Evolutionary conservation across 2,113 vertebrate genomes (phyloP), one percentile per base, ranked within the genome.

Genomic region (Podarcis raffonei): DNA sequence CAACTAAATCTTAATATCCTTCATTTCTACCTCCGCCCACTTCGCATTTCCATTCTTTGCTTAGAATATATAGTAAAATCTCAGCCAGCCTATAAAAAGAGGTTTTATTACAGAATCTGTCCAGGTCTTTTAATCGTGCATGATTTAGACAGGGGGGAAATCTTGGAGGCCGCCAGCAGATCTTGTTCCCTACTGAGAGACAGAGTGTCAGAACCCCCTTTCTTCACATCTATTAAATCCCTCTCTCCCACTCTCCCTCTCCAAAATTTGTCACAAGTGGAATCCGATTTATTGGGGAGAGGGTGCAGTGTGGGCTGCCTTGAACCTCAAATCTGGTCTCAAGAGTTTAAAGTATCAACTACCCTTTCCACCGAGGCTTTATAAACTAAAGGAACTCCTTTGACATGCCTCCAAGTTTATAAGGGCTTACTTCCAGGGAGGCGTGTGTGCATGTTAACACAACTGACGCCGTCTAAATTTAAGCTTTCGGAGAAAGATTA

Each of bases 211-310:
- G 78, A 93, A 87, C 13, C 78, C 57, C 57, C 81, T 82, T 91
- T 93, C 92, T 89, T 78, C 85, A 96, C 89, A 91, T 88, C 69
- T 93, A 93, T 93, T 95, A 95, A 97, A 97, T 95, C 83, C 94
- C 91, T 95, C 82, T 95, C 42, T 48, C 8, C 8, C 42, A 9
- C 42, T 48, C 91, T 92, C 89, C 94, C 93, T 81, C 86, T 92
- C 94, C 94, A 81, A 86, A 53, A 89, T 90, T 93, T 94, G 88
- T 93, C 93, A 94, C 94, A 92, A 91, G 69, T 94, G 89, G 94
- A 91, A 94, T 93, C 71, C 16, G 1, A 94, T 89, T 77, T 93
- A 82, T 20, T 20, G 83, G 87, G 42, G 83, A 94, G 39, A 0
- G 9, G 87, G 81, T 62, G 86, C 79, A 89, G 30, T 90, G 94